Percentiles rank a stretch among this genome's conserved stretches.
Evolutionary conservation across 2,888 invertebrate species (phyloP).

Genomic region (Cephus runcator): DNA sequence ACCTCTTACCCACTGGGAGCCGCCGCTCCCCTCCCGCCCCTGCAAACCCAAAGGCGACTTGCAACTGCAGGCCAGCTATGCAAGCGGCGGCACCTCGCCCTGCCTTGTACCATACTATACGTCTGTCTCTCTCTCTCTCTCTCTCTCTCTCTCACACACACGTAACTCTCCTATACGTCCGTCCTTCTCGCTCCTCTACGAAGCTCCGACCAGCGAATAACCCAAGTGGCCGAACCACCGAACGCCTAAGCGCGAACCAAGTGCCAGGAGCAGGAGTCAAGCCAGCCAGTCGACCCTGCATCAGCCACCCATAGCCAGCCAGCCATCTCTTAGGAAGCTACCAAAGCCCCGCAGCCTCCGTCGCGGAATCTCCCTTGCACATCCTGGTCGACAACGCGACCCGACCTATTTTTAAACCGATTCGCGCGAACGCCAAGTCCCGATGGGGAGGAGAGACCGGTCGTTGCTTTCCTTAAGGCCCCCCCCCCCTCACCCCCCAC

Average conservation of each 20-base stretch:
- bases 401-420: conserved; percentile 35
- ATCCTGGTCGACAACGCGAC: conserved; percentile 25
- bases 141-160: conserved; percentile 6
- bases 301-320: not conserved
- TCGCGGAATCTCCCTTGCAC: conserved; percentile 12
- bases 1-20: too few species aligned
- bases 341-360: not conserved
- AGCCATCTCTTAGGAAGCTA: conserved; percentile 29
- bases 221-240: not conserved
- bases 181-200: not conserved
- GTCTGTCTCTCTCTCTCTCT: conserved; percentile 9
- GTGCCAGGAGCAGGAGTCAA: not conserved
- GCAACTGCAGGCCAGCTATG: not conserved
- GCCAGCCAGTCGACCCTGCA: too few species aligned
- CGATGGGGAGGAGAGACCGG: conserved; percentile 9
- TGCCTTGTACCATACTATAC: conserved; percentile 5
- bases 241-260: not conserved
- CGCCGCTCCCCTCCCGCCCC: conserved; percentile 14
- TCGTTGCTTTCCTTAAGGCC: not conserved
- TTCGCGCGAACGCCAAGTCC: not conserved
- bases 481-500: not conserved
- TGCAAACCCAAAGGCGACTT: not conserved
- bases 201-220: not conserved
- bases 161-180: not conserved
- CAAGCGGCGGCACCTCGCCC: conserved; percentile 12